These are phyloP conservation scores for Vicugna pacos DNA, from an alignment of 2,113 vertebrate species.

Conservation along the genomic window DNA sequence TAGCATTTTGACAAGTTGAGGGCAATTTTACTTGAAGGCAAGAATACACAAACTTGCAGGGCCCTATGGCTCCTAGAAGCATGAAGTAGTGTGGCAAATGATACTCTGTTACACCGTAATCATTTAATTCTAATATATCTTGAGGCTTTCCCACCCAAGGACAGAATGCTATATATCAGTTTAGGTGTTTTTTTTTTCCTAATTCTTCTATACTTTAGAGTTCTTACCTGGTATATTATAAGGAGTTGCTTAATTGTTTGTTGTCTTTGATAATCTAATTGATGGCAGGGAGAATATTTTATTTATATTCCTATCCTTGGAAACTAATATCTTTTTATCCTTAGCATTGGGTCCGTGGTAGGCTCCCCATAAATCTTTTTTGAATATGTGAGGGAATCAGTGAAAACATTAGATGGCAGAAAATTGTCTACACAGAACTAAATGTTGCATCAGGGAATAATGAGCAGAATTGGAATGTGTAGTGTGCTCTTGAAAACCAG, in stretches of 20 bases:
- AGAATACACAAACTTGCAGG: not conserved
- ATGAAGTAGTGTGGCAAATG: not conserved
- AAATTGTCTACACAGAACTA: not conserved
- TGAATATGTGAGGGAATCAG: not conserved
- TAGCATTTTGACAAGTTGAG: conserved; percentile 15
- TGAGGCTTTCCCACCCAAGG: not conserved
- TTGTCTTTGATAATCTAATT: not conserved
- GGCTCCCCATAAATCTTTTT: not conserved
- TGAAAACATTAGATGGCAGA: conserved; percentile 1
- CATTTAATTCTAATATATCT: not conserved
- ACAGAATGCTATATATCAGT: not conserved
- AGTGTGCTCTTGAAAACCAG: not conserved
- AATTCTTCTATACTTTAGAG: not conserved
- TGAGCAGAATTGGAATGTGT: not conserved
- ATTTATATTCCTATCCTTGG: not conserved
- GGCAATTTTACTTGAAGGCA: not conserved
- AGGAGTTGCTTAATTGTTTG: not conserved
- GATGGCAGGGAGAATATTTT: not conserved
- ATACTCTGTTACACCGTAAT: not conserved
- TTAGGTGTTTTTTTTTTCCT: not conserved
- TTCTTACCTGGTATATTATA: not conserved
- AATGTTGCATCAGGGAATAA: not conserved
- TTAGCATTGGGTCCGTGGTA: not conserved
- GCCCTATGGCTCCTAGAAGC: not conserved
- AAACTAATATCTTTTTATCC: not conserved